Conservation (phyloP, 2,797 vertebrate species). For the Alca torda region DNA sequence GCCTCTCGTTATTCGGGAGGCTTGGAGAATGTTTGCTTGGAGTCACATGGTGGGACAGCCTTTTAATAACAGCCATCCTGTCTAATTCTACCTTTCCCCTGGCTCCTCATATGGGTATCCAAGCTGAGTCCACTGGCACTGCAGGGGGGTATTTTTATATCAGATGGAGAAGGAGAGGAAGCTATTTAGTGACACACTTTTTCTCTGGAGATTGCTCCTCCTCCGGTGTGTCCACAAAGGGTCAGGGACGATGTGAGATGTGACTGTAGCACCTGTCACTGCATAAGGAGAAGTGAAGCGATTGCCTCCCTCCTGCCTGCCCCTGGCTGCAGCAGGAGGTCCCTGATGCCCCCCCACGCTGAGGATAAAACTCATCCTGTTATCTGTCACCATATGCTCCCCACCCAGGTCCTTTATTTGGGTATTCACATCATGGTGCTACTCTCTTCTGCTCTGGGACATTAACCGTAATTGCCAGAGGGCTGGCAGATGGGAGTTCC, state of each 20-base stretch:
- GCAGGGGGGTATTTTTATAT: neutral
- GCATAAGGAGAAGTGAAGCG: neutral
- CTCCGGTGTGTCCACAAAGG: fast-evolving
- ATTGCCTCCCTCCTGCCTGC: neutral
- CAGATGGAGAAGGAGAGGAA: neutral
- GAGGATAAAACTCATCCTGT: neutral
- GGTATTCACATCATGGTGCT: neutral
- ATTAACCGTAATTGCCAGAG: fast-evolving
- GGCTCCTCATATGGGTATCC: neutral
- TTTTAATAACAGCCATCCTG: neutral
- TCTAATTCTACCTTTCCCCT: neutral
- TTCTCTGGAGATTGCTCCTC: neutral
- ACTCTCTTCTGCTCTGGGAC: neutral
- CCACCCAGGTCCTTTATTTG: neutral
- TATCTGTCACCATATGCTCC: neutral
- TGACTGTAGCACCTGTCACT: neutral
- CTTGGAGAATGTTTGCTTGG: neutral
- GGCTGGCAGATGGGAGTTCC: fast-evolving
- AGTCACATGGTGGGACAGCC: neutral
- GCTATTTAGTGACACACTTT: neutral
- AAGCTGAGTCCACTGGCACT: neutral
- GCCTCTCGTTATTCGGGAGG: neutral
- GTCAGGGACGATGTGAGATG: neutral
- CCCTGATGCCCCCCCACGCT: fast-evolving
- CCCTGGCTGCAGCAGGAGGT: neutral